Evolutionary conservation across 2,797 vertebrate genomes (phyloP).

Genomic region (Spondyliosoma cantharus): DNA sequence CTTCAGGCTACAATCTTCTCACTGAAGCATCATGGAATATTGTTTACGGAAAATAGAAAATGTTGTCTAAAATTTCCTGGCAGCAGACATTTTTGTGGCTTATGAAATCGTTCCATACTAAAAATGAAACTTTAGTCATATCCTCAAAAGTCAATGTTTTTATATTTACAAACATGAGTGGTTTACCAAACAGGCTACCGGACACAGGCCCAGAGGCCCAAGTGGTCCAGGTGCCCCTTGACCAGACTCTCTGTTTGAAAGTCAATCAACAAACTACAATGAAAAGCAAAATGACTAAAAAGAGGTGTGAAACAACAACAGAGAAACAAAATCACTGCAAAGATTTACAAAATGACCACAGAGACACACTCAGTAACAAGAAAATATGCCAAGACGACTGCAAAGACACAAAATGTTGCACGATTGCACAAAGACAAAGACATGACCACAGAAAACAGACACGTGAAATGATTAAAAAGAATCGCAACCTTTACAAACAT

Average conservation of each 20-base stretch:
- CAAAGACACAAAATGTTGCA: neutral
- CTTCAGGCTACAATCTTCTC: neutral
- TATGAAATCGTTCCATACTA: neutral
- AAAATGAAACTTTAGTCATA: neutral
- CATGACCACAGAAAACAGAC: no score
- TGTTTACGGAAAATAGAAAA: neutral
- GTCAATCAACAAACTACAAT: neutral
- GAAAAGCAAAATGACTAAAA: neutral
- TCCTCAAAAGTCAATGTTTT: neutral
- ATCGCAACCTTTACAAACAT: neutral
- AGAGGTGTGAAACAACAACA: neutral
- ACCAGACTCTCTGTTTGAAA: neutral
- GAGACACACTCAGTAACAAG: neutral
- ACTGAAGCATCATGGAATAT: neutral
- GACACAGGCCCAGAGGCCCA: neutral
- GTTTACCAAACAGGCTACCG: neutral
- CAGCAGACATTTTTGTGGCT: neutral
- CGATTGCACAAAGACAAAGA: no score
- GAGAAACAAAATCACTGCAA: neutral
- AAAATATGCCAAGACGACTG: neutral
- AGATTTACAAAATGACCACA: neutral
- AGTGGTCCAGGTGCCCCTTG: neutral
- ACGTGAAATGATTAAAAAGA: neutral
- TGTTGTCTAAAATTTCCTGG: neutral
- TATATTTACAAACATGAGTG: constrained; percentile 19